Percentiles rank a stretch among this genome's conserved stretches.
phyloP scores from a whole-genome alignment of 2,113 vertebrate genomes.

The Ia io region DNA sequence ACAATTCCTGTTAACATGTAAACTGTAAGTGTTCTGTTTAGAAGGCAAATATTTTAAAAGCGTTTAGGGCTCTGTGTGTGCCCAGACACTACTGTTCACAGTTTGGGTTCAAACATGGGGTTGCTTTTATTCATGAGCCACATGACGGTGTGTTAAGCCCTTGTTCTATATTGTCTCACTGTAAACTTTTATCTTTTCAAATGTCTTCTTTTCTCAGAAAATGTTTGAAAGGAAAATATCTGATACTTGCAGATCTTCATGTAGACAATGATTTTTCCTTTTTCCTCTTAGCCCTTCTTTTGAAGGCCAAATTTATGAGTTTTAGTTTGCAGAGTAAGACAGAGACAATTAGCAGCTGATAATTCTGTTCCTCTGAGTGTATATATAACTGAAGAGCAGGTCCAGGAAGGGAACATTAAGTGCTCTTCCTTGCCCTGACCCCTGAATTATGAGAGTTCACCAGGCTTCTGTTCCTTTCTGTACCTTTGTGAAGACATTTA shows the following conservation, averaged over 20 bases:
- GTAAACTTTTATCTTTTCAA: background rate
- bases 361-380: background rate
- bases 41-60: background rate
- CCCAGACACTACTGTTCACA: background rate
- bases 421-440: accelerated
- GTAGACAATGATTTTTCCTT: background rate
- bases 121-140: background rate
- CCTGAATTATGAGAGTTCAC: background rate
- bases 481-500: constrained; percentile 7
- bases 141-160: background rate
- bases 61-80: background rate
- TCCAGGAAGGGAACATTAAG: background rate
- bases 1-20: constrained; percentile 41
- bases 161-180: background rate
- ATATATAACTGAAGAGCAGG: background rate
- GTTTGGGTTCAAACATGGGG: background rate
- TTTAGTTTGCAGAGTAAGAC: constrained; percentile 30
- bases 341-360: background rate
- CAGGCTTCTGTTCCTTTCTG: background rate
- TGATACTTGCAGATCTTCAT: background rate
- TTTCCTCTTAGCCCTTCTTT: background rate
- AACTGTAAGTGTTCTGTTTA: background rate
- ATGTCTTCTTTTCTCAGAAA: background rate
- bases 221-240: background rate
- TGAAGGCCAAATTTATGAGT: background rate